phyloP scores from a whole-genome alignment of 2,113 vertebrate species.

The Rhynchopsitta pachyrhyncha region DNA sequence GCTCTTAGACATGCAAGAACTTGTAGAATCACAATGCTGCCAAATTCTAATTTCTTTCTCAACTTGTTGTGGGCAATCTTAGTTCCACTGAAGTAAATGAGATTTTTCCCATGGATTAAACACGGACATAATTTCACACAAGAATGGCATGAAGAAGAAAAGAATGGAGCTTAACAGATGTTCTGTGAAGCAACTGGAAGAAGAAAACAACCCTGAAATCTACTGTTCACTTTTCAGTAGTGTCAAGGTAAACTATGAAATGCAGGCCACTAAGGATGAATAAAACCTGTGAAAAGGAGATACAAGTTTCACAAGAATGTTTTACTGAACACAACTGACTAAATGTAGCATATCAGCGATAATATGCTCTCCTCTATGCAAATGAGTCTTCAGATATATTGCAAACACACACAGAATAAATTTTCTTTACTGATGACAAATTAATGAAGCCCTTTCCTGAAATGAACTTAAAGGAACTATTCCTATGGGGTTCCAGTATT shows the following conservation, averaged over 20 bases:
- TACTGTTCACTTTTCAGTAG: not conserved
- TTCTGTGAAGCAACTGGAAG: not conserved
- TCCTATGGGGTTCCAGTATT: not conserved
- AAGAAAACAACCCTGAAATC: not conserved
- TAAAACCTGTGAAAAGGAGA: not conserved
- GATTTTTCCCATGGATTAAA: not conserved
- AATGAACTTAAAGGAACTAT: not conserved
- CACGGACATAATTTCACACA: not conserved
- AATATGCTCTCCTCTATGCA: not conserved
- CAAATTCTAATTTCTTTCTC: constrained; percentile 2
- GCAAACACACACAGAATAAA: not conserved
- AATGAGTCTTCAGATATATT: not conserved
- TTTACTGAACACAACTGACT: not conserved
- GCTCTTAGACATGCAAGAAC: not conserved
- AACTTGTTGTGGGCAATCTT: not conserved
- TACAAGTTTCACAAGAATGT: not conserved
- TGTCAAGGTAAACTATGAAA: not conserved
- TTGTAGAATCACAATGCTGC: not conserved
- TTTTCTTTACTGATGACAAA: not conserved
- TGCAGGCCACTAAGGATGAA: not conserved
- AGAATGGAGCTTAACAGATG: not conserved
- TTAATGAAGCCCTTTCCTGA: not conserved
- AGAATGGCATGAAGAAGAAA: not conserved
- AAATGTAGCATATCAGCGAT: not conserved
- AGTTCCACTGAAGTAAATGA: not conserved